These are phyloP conservation scores for Elymnias hypermnestra DNA, from an alignment of 1,140 invertebrate genomes.

Conservation along the genomic window DNA sequence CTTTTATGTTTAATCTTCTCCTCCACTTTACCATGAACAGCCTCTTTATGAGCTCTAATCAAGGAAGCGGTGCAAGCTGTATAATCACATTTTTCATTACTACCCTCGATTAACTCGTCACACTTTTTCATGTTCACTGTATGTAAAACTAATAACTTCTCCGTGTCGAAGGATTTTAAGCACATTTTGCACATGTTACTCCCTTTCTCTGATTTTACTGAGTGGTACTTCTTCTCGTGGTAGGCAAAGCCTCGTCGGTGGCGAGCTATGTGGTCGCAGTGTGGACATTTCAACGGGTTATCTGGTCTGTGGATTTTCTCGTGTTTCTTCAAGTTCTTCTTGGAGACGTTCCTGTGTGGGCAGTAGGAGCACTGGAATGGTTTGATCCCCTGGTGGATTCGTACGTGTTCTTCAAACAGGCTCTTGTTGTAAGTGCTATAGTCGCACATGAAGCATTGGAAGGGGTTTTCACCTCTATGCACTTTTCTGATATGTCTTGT, in stretches of 20 bases:
- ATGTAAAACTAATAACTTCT: background rate
- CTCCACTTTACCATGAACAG: conserved; percentile 18
- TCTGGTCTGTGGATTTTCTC: conserved; percentile 48
- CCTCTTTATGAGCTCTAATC: conserved; percentile 20
- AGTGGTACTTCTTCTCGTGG: conserved; percentile 30
- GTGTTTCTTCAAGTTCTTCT: conserved; percentile 59
- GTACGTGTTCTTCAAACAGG: conserved; percentile 47
- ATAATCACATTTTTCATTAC: conserved; percentile 24
- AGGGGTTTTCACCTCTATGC: conserved; percentile 52
- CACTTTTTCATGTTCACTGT: background rate
- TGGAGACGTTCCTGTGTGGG: conserved; percentile 46
- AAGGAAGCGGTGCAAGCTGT: conserved; percentile 12
- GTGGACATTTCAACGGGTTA: conserved; percentile 45
- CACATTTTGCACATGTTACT: conserved; percentile 16
- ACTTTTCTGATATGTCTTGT: conserved; percentile 44
- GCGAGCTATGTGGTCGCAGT: conserved; percentile 43
- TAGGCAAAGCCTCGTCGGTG: conserved; percentile 28
- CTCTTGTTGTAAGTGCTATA: conserved; percentile 54
- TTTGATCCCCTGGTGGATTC: conserved; percentile 56
- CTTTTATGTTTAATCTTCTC: conserved; percentile 17
- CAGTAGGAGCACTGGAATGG: conserved; percentile 54
- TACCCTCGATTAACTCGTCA: conserved; percentile 1
- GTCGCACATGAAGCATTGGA: conserved; percentile 57
- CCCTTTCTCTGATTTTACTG: conserved; percentile 5
- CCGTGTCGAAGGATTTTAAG: conserved; percentile 19